A percentile compares a stretch with the other conserved stretches of the same genome.
These are phyloP conservation scores for Meda fulgida DNA, from an alignment of 2,797 vertebrate genomes.

Conservation along the genomic window DNA sequence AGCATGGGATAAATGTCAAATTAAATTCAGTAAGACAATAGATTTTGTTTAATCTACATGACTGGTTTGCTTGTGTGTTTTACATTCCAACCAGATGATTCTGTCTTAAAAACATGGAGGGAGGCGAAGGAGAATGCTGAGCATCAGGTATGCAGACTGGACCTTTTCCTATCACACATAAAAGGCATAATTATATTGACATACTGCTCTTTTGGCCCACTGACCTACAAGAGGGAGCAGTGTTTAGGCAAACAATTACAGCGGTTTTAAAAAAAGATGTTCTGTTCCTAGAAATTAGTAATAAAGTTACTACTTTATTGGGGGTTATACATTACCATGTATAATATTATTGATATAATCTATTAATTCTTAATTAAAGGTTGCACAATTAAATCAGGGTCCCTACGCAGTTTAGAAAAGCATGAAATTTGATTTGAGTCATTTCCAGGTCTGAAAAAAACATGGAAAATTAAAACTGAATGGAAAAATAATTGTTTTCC, in stretches of 20 bases:
- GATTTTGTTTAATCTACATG: not conserved
- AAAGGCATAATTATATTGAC: not conserved
- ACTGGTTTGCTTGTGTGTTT: not conserved
- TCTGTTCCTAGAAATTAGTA: not conserved
- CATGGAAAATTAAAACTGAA: not conserved
- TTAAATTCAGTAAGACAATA: not conserved
- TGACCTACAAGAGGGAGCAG: not conserved
- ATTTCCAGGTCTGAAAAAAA: not conserved
- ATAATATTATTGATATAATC: no score
- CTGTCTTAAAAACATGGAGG: constrained; percentile 75
- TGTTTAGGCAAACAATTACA: not conserved
- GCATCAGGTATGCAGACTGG: constrained; percentile 81
- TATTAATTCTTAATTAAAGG: not conserved
- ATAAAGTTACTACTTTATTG: no score
- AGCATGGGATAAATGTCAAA: not conserved
- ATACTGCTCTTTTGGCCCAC: not conserved
- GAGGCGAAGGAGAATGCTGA: constrained; percentile 86
- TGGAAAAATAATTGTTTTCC: not conserved
- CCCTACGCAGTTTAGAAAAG: not conserved
- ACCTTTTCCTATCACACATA: not conserved
- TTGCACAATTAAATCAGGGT: not conserved
- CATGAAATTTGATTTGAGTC: not conserved
- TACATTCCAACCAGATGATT: constrained; percentile 77
- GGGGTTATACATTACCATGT: no score
- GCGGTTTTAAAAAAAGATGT: no score